Conservation (phyloP, 2,888 invertebrate species). For the Drosophila cognata region DNA sequence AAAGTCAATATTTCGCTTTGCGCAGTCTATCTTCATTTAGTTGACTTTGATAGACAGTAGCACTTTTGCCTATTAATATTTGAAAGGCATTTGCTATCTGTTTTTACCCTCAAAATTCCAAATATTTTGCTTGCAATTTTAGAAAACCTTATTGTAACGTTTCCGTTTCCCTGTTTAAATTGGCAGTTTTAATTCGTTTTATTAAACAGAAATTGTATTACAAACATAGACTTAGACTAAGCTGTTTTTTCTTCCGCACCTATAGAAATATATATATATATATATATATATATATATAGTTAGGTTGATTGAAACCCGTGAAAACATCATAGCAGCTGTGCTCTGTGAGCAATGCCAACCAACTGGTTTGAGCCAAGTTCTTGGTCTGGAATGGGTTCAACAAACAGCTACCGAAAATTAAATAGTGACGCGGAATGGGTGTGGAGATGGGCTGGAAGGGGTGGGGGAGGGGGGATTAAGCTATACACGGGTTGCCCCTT, state of each 20-base stretch:
- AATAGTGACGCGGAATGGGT: constrained; percentile 2
- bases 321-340: constrained; percentile 48
- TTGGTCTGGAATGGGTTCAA: constrained; percentile 1
- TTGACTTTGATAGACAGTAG: neutral
- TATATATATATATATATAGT: neutral
- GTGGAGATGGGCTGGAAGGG: neutral
- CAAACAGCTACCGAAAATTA: constrained; percentile 23
- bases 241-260: neutral
- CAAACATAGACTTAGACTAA: neutral
- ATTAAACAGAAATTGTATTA: neutral
- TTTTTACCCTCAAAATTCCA: neutral
- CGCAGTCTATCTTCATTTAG: neutral
- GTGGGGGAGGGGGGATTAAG: neutral
- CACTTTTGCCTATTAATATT: neutral
- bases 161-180: neutral
- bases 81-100: neutral
- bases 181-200: neutral
- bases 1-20: neutral
- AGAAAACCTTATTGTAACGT: neutral
- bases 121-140: neutral
- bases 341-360: constrained; percentile 49
- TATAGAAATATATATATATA: neutral
- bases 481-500: constrained; percentile 16
- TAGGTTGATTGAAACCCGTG: constrained; percentile 46
- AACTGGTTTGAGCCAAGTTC: constrained; percentile 57